A percentile compares a stretch with the other conserved stretches of the same genome.
Conservation (phyloP, 2,797 vertebrate genomes). For the Poeciliopsis presidionis region DNA sequence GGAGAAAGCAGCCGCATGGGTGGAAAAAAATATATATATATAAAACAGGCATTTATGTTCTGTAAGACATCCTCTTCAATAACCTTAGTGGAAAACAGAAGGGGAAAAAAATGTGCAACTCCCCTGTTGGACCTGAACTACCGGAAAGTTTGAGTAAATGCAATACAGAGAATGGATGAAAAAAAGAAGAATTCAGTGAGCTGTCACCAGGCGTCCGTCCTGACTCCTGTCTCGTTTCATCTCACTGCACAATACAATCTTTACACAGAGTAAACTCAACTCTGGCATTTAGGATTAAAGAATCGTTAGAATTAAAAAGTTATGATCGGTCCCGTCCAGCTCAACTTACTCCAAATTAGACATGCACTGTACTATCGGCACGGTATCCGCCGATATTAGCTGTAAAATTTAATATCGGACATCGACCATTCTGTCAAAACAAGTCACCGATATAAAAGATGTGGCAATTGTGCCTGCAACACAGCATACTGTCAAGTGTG, state of each 20-base stretch:
- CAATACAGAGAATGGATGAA: conserved; percentile 5
- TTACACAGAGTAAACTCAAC: not conserved
- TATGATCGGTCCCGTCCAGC: not conserved
- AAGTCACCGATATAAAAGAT: too few relatives aligned
- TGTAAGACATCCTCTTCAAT: conserved; percentile 33
- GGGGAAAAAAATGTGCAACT: conserved; percentile 1
- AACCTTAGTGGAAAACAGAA: conserved; percentile 24
- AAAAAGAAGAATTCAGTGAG: not conserved
- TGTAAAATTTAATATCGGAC: too few relatives aligned
- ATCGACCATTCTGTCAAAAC: too few relatives aligned
- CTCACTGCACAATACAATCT: not conserved
- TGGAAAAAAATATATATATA: not conserved
- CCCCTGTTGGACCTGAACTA: conserved; percentile 17
- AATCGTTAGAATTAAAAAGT: not conserved
- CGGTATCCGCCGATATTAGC: too few relatives aligned
- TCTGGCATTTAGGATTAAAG: not conserved
- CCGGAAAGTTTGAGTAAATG: not conserved
- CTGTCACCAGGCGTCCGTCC: conserved; percentile 2
- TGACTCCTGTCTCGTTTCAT: conserved; percentile 1
- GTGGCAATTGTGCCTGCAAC: too few relatives aligned
- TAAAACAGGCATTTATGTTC: conserved; percentile 25
- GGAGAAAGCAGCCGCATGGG: not conserved
- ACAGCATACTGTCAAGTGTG: too few relatives aligned
- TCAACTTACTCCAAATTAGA: not conserved
- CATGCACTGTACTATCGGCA: too few relatives aligned